These are phyloP conservation scores for Lasioglossum morio DNA, from an alignment of 2,888 invertebrate genomes.

Conservation along the genomic window DNA sequence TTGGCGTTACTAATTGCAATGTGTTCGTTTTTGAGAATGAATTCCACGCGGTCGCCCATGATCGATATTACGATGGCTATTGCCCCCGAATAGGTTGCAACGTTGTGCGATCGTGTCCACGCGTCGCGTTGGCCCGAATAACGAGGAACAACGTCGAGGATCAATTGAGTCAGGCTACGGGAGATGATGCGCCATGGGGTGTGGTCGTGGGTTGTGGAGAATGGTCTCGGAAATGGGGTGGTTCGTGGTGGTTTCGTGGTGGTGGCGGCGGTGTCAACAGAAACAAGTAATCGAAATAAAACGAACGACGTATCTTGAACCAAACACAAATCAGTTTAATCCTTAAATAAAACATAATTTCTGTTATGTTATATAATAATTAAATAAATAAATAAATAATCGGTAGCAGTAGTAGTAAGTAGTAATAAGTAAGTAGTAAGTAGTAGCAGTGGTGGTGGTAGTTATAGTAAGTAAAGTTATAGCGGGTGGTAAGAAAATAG, in stretches of 20 bases:
- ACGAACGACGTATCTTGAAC: slow-evolving; percentile 81
- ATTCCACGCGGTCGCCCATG: not conserved
- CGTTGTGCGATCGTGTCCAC: not conserved
- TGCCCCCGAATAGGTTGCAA: not conserved
- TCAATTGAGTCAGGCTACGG: not conserved
- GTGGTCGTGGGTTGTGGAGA: not conserved
- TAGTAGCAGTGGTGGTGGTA: slow-evolving; percentile 67
- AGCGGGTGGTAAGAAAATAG: slow-evolving; percentile 57
- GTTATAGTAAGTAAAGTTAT: slow-evolving; percentile 46
- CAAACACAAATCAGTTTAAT: slow-evolving; percentile 85
- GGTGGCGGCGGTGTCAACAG: slow-evolving; percentile 72
- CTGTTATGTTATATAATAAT: slow-evolving; percentile 83
- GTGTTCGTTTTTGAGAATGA: not conserved
- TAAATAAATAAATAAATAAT: slow-evolving; percentile 84
- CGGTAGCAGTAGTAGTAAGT: slow-evolving; percentile 77
- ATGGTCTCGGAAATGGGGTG: not conserved
- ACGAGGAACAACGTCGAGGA: not conserved
- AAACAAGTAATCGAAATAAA: slow-evolving; percentile 81
- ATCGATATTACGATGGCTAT: not conserved
- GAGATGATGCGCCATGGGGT: not conserved
- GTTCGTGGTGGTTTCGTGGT: not conserved
- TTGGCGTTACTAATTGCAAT: not conserved
- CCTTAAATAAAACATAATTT: slow-evolving; percentile 84
- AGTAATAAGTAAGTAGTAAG: slow-evolving; percentile 50
- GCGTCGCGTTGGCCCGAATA: not conserved